phyloP scores from a whole-genome alignment of 1,140 invertebrate species.

The Bombus confusus region DNA sequence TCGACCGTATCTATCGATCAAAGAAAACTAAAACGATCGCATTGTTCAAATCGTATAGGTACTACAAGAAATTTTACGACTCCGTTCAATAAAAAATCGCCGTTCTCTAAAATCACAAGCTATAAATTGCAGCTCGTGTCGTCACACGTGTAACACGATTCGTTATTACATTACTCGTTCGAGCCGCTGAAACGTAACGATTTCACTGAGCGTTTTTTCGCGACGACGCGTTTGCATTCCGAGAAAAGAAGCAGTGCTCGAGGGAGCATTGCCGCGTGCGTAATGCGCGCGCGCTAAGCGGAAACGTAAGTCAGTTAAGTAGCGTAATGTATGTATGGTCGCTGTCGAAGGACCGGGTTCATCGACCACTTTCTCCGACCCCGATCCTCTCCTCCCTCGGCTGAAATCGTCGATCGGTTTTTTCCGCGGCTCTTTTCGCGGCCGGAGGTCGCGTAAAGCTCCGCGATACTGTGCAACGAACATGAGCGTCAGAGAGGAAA shows the following conservation, averaged over 20 bases:
- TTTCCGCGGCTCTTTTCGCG: constrained; percentile 1
- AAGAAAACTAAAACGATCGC: no score
- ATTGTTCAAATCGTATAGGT: no score
- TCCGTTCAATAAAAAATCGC: background rate
- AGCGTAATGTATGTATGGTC: constrained; percentile 62
- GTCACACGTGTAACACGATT: background rate
- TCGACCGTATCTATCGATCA: no score
- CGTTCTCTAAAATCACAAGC: background rate
- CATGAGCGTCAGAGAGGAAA: background rate
- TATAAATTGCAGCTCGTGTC: background rate
- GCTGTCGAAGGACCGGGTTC: constrained; percentile 68
- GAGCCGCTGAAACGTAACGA: constrained; percentile 11
- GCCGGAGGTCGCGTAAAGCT: background rate
- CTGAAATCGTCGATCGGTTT: constrained; percentile 17
- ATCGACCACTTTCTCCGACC: constrained; percentile 76
- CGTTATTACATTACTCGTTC: constrained; percentile 1
- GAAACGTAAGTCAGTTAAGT: constrained; percentile 65
- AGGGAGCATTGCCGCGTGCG: background rate
- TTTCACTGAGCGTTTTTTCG: constrained; percentile 4
- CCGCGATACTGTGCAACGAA: background rate
- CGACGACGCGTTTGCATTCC: background rate
- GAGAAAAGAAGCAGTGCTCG: constrained; percentile 19
- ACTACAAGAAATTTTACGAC: background rate
- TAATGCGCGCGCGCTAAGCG: constrained; percentile 35
- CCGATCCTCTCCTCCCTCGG: constrained; percentile 57